These are phyloP conservation scores for Rhinoderma darwinii DNA, from an alignment of 2,113 vertebrate genomes.

Conservation along the genomic window DNA sequence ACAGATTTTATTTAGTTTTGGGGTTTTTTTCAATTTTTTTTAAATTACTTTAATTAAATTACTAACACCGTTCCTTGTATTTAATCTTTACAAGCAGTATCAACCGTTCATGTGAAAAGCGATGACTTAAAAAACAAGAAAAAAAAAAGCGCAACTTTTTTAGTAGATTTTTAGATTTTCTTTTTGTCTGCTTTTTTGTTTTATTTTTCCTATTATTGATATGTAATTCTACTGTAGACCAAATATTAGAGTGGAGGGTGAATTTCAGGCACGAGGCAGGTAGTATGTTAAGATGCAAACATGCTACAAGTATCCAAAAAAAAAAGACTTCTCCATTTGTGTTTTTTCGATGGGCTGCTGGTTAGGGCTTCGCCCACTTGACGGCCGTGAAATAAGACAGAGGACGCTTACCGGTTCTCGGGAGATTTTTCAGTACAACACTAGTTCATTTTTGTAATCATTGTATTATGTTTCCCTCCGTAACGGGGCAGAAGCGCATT, in stretches of 20 bases:
- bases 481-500: conserved; percentile 53
- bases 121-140: conserved; percentile 16
- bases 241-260: conserved; percentile 74
- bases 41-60: too few relatives aligned
- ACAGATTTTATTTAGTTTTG: conserved; percentile 44
- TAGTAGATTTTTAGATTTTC: conserved; percentile 37
- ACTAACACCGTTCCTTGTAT: conserved; percentile 55
- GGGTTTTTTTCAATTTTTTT: conserved; percentile 29
- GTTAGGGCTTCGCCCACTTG: not conserved
- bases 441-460: conserved; percentile 68
- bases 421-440: conserved; percentile 72
- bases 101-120: conserved; percentile 54
- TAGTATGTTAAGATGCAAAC: conserved; percentile 70
- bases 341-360: conserved; percentile 62
- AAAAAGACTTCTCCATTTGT: conserved; percentile 70
- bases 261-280: conserved; percentile 70
- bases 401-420: conserved; percentile 77
- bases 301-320: conserved; percentile 67
- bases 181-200: conserved; percentile 4
- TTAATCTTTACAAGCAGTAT: conserved; percentile 55
- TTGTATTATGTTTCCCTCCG: conserved; percentile 53
- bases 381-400: conserved; percentile 57
- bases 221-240: conserved; percentile 85
- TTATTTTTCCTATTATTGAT: conserved; percentile 72
- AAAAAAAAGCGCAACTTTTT: conserved; percentile 1